Evolutionary conservation across 2,113 vertebrate species (phyloP), one percentile per base, ranked within the genome.

Genomic region (Heteronetta atricapilla): DNA sequence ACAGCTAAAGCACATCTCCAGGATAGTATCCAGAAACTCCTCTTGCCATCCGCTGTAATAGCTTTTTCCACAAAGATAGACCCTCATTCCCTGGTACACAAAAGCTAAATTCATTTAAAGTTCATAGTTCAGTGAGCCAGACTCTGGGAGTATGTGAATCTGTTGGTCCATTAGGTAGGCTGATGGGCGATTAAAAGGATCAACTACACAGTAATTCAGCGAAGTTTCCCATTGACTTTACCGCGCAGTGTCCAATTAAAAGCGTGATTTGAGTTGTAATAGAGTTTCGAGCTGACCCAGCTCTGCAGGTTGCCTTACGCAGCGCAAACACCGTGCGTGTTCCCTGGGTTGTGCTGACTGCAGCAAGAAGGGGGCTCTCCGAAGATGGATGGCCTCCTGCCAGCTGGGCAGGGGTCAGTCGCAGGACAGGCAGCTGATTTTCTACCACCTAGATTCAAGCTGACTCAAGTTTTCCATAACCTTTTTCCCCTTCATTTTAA

Each of bases 71-170:
- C 82, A 52, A 93, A 79, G 52, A 74, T 38, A 72, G 56, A 48
- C 55, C 52, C 94, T 86, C 70, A 20, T 90, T 84, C 53, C 62
- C 38, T 14, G 15, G 13, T 50, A 46, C 53, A 67, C 64, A 48
- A 55, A 59, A 93, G 72, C 70, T 78, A 15, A 44, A 88, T 82
- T 90, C 23, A 22, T 59, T 74, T 62, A 3, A 77, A 74, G 95
- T 97, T 97, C 92, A 82, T 97, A 92, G 89, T 89, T 95, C 83
- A 94, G 94, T 21, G n/a, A 94, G 80, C 82, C 62, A 36, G 68
- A 69, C 79, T 84, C 82, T 67, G 72, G 74, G 69, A 92, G 82
- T 50, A 33, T 2, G 7, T 83, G 90, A 89, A 86, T 85, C 83
- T 80, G 36, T 68, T 78, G 58, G 89, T 72, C 84, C 76, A 20